Base-by-base conservation (phyloP, 2,888 invertebrate genomes). In the Agrilus cyanescens region DNA sequence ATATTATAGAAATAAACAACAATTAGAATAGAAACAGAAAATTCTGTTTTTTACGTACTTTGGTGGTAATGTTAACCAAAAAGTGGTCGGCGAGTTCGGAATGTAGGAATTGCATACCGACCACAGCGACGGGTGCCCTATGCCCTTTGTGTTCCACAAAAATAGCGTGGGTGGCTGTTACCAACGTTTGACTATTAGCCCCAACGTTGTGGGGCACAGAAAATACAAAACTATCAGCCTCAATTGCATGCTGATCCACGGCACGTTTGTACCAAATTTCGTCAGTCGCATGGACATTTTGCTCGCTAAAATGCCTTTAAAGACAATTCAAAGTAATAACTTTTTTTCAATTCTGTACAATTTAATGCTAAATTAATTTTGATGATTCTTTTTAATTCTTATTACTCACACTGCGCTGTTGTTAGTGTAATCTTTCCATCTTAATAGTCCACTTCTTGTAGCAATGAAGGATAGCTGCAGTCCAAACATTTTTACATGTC, bases 261-360 rank as follows among this genome's bases (percentile, higher is more conserved):
- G 93, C 90, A 40, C 93, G 73, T 53, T 84, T 83, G 61, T 91
- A 93, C 90, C 91, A 93, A 30, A 86, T 77, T 45, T 86, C 84
- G 59, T 93, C 91, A 68, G 85, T 86, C 1, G 89, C 87, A 48
- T 84, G 72, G 1, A 80, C 76, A 60, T 89, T 82, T 46, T 74
- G 75, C 54, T 87, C 85, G 54, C 85, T 85, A 58, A 91, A 91
- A 61, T 82, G 82, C 16, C 90, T 90, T 67, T 30, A 62, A 51
- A 41, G 20, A 29, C 34, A 13, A 30, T 31, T 35, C 16, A 25
- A 30, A 15, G 35, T 34, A 43, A 32, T 29, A 37, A 16, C 12
- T 7, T n/a, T 15, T 18, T 10, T 30, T 15, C 32, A 38, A 25
- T n/a, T n/a, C n/a, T n/a, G n/a, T 12, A 30, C 31, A 30, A 30